Percentiles rank a stretch among this genome's conserved stretches.
Conservation (phyloP, 2,797 vertebrate species). For the Geotria australis region DNA sequence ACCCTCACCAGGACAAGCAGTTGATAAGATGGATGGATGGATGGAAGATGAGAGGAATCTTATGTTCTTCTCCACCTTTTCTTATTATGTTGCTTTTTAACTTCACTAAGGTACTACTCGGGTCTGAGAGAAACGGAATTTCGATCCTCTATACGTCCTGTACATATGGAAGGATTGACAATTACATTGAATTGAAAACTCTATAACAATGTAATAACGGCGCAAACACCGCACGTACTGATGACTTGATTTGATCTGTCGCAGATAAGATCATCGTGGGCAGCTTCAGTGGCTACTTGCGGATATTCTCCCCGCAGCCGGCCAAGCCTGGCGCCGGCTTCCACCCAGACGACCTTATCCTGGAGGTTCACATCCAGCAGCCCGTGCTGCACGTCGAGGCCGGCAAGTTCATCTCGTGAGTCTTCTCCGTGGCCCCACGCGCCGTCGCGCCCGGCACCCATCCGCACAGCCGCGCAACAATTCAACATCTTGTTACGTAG, state of each 20-base stretch:
- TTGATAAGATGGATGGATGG: too few relatives aligned
- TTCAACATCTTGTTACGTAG: neutral
- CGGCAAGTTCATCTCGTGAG: constrained; percentile 96
- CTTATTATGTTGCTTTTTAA: neutral
- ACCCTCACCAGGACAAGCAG: too few relatives aligned
- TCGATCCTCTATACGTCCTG: too few relatives aligned
- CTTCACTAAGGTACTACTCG: neutral
- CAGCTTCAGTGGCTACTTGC: constrained; percentile 60
- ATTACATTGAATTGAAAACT: too few relatives aligned
- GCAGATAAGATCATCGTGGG: constrained; percentile 77
- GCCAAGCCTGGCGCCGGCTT: constrained; percentile 19
- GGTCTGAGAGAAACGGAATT: too few relatives aligned
- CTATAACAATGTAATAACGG: too few relatives aligned
- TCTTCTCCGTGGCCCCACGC: constrained; percentile 4
- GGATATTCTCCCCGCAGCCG: constrained; percentile 44
- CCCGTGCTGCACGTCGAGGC: constrained; percentile 67
- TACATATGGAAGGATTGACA: too few relatives aligned
- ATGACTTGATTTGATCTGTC: constrained; percentile 1
- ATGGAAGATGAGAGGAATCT: too few relatives aligned
- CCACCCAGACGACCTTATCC: constrained; percentile 35
- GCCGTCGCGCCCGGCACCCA: neutral
- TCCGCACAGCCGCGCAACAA: neutral
- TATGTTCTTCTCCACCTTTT: too few relatives aligned
- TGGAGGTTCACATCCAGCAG: constrained; percentile 50
- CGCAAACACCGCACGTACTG: too few relatives aligned